Conservation (phyloP, 2,797 vertebrate species). For the Acanthurus leucopareius region DNA sequence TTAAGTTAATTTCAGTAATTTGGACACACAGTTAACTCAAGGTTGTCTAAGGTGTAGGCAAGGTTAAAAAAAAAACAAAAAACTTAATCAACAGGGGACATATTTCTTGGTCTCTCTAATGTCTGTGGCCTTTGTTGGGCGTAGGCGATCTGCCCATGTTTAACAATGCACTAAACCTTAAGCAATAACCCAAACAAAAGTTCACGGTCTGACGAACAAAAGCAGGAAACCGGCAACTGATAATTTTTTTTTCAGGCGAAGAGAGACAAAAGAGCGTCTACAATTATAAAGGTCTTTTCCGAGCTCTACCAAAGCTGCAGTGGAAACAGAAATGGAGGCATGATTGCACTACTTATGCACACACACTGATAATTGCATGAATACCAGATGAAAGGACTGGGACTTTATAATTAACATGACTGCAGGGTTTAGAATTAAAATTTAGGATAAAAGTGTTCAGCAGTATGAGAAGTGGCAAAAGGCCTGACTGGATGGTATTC, state of each 20-base stretch:
- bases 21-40: not conserved
- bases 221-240: constrained; percentile 66
- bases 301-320: constrained; percentile 26
- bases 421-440: constrained; percentile 36
- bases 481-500: constrained; percentile 1
- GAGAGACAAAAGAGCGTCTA: constrained; percentile 47
- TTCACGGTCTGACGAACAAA: constrained; percentile 69
- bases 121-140: constrained; percentile 27
- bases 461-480: constrained; percentile 3
- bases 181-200: constrained; percentile 46
- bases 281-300: constrained; percentile 41
- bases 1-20: not conserved
- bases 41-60: not conserved
- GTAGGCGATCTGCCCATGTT: constrained; percentile 31
- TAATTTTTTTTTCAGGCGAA: constrained; percentile 49
- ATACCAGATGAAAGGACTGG: constrained; percentile 28
- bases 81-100: constrained; percentile 20
- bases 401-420: constrained; percentile 14
- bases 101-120: constrained; percentile 18
- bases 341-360: constrained; percentile 12
- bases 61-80: not conserved
- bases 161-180: constrained; percentile 50
- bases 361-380: constrained; percentile 32
- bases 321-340: constrained; percentile 36
- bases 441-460: not conserved